phyloP scores from a whole-genome alignment of 2,113 vertebrate genomes.

The Sprattus sprattus region DNA sequence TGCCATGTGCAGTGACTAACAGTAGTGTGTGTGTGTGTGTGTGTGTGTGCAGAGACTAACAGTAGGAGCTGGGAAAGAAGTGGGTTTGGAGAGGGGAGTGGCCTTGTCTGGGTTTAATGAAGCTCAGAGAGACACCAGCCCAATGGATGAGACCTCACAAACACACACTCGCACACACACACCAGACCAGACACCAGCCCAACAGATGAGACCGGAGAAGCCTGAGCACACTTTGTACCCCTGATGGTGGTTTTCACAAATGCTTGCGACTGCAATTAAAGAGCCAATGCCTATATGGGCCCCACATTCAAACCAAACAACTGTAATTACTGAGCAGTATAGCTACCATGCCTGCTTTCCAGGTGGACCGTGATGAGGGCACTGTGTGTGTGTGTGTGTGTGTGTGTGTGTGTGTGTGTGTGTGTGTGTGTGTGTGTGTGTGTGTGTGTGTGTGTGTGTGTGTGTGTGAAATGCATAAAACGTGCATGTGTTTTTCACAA shows the following conservation, averaged over 20 bases:
- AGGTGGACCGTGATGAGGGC: neutral
- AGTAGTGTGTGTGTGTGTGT: no score
- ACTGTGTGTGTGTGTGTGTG: neutral
- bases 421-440: neutral
- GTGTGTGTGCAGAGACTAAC: no score
- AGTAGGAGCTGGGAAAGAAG: neutral
- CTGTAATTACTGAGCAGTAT: neutral
- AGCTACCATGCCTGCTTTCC: neutral
- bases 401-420: neutral
- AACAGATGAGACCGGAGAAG: neutral
- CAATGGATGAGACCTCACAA: neutral
- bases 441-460: neutral
- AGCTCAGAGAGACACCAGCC: neutral
- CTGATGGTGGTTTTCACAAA: neutral
- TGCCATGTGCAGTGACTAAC: no score
- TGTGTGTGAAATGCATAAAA: no score
- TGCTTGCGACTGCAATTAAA: neutral
- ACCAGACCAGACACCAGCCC: neutral
- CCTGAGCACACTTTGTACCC: neutral
- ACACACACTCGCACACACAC: no score
- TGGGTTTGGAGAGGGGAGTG: neutral
- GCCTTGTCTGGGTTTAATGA: neutral
- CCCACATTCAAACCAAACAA: neutral
- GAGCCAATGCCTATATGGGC: neutral
- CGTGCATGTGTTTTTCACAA: no score